phyloP scores from a whole-genome alignment of 2,113 vertebrate genomes.

The Mastomys coucha region DNA sequence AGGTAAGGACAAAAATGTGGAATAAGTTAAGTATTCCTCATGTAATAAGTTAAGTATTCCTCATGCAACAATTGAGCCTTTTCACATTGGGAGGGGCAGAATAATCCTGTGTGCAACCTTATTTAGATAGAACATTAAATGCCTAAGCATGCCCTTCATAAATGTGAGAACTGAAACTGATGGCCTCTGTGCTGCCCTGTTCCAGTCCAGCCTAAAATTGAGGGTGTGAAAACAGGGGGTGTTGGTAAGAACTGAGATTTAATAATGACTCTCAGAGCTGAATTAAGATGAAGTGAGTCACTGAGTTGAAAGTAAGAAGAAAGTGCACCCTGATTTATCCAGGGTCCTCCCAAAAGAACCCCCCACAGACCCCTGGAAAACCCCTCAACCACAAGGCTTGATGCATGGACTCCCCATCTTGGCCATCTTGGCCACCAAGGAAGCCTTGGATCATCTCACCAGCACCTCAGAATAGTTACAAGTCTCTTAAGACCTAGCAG shows the following conservation, averaged over 20 bases:
- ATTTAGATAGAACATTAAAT: constrained; percentile 26
- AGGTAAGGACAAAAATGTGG: not conserved
- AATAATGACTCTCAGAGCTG: not conserved
- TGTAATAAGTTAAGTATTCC: not conserved
- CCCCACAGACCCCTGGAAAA: not conserved
- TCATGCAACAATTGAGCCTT: not conserved
- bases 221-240: constrained; percentile 26
- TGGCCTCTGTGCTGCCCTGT: not conserved
- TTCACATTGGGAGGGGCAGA: not conserved
- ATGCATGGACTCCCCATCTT: not conserved
- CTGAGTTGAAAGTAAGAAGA: not conserved
- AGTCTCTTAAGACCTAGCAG: not conserved
- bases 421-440: not conserved
- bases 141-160: constrained; percentile 17
- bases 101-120: not conserved
- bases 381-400: not conserved
- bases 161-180: not conserved
- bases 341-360: not conserved
- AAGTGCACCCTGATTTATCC: not conserved
- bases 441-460: not conserved
- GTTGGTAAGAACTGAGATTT: not conserved
- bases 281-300: constrained; percentile 2
- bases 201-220: constrained; percentile 8
- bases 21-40: not conserved
- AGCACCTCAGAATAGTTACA: not conserved